Percentiles rank a stretch among this genome's conserved stretches.
These are phyloP conservation scores for Drosophila navojoa DNA, from an alignment of 1,140 invertebrate genomes.

Conservation along the genomic window DNA sequence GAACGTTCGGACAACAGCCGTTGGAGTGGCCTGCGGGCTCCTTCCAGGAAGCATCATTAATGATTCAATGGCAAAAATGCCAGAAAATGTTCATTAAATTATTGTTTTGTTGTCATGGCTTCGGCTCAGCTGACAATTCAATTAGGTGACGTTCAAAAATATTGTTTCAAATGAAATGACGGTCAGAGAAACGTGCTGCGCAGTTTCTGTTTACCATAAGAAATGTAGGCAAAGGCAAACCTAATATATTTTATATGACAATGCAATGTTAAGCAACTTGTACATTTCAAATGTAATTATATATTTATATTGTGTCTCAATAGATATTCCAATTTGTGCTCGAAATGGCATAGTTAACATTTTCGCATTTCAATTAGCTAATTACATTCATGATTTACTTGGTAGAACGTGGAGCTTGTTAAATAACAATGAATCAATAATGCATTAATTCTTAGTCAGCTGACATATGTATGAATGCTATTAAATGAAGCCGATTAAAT, in stretches of 20 bases:
- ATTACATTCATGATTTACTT: constrained; percentile 15
- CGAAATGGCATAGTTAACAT: background rate
- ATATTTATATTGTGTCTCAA: too few species aligned
- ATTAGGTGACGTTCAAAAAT: background rate
- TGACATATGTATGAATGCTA: too few species aligned
- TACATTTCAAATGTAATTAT: too few species aligned
- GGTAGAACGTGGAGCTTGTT: too few species aligned
- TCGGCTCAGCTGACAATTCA: background rate
- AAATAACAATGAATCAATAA: constrained; percentile 8
- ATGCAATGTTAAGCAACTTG: too few species aligned
- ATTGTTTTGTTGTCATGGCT: constrained; percentile 4
- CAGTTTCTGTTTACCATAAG: background rate
- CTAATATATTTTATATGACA: too few species aligned
- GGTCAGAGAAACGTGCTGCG: background rate
- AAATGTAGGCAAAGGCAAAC: too few species aligned
- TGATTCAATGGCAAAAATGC: constrained; percentile 14
- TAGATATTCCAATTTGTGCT: too few species aligned
- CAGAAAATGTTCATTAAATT: constrained; percentile 39
- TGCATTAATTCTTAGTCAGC: too few species aligned
- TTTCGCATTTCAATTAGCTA: constrained; percentile 29
- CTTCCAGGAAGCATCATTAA: background rate
- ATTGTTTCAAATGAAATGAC: background rate
- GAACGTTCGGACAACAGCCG: background rate
- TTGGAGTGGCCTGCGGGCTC: background rate
- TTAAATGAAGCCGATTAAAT: too few species aligned